These are phyloP conservation scores for Tragopan temminckii DNA, from an alignment of 2,797 vertebrate genomes.

Conservation along the genomic window DNA sequence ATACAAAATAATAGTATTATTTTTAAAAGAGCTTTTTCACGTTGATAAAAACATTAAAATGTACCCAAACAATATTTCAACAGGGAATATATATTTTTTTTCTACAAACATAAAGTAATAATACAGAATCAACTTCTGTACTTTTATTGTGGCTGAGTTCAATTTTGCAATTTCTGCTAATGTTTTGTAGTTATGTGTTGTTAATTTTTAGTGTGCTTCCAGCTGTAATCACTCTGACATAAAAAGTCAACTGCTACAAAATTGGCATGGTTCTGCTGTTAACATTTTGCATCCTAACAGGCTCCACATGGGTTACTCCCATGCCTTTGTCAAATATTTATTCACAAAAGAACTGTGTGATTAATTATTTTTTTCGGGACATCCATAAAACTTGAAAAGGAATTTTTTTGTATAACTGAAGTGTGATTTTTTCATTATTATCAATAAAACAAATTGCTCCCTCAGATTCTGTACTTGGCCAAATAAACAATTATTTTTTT, in stretches of 20 bases:
- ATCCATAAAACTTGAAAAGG: slow-evolving; percentile 23
- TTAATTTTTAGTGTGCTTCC: slow-evolving; percentile 50
- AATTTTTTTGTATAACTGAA: background rate
- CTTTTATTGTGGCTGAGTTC: background rate
- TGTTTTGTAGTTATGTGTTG: slow-evolving; percentile 12
- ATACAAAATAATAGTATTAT: background rate
- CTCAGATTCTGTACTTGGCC: background rate
- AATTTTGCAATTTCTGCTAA: slow-evolving; percentile 23
- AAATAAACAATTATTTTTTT: background rate
- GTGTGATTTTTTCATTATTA: background rate
- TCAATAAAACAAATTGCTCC: background rate
- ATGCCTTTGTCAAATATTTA: slow-evolving; percentile 35
- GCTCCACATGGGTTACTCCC: slow-evolving; percentile 34
- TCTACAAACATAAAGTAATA: background rate
- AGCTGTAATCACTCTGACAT: slow-evolving; percentile 61
- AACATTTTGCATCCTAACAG: slow-evolving; percentile 38
- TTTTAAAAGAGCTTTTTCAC: background rate
- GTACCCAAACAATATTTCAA: background rate
- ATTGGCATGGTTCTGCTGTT: slow-evolving; percentile 46
- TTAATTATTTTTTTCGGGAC: slow-evolving; percentile 51
- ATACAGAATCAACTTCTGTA: background rate
- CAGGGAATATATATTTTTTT: background rate
- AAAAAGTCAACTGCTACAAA: slow-evolving; percentile 50
- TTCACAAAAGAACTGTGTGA: slow-evolving; percentile 3
- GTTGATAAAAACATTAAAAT: background rate